These are phyloP conservation scores for Cynopterus sphinx DNA, from an alignment of 2,797 vertebrate species.

Conservation along the genomic window DNA sequence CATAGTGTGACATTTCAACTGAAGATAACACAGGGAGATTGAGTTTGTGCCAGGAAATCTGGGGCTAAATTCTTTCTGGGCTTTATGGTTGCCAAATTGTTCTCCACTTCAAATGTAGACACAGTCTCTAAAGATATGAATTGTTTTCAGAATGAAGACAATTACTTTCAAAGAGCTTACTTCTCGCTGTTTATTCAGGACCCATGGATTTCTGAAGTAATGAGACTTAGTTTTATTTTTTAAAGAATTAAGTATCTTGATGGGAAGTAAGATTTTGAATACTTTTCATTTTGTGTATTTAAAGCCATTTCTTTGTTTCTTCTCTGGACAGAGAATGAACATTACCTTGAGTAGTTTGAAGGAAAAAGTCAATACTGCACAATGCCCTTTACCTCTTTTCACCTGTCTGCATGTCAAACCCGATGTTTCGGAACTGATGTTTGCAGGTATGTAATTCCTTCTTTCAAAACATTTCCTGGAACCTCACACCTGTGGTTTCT, in stretches of 20 bases:
- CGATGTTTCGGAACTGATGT: slow-evolving; percentile 98
- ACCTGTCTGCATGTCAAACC: slow-evolving; percentile 99
- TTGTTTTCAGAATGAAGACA: neutral
- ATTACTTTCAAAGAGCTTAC: neutral
- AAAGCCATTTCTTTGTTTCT: slow-evolving; percentile 21
- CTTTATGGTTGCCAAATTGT: neutral
- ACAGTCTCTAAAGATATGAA: neutral
- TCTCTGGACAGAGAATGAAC: slow-evolving; percentile 92
- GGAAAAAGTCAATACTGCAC: slow-evolving; percentile 90
- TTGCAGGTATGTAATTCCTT: slow-evolving; percentile 90
- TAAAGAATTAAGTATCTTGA: neutral
- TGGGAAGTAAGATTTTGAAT: neutral
- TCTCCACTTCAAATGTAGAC: neutral
- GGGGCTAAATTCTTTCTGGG: neutral
- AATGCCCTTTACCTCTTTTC: slow-evolving; percentile 95
- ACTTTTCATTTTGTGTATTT: neutral
- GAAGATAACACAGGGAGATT: neutral
- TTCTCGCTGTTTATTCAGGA: neutral
- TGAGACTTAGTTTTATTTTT: slow-evolving; percentile 17
- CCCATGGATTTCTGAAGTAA: neutral
- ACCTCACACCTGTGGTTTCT: neutral
- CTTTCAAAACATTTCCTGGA: neutral
- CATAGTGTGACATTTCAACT: neutral
- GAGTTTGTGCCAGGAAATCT: neutral
- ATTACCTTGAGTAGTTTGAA: slow-evolving; percentile 92